A percentile compares a stretch with the other conserved stretches of the same genome.
phyloP scores from a whole-genome alignment of 2,888 invertebrate genomes.

The Cepaea hortensis region DNA sequence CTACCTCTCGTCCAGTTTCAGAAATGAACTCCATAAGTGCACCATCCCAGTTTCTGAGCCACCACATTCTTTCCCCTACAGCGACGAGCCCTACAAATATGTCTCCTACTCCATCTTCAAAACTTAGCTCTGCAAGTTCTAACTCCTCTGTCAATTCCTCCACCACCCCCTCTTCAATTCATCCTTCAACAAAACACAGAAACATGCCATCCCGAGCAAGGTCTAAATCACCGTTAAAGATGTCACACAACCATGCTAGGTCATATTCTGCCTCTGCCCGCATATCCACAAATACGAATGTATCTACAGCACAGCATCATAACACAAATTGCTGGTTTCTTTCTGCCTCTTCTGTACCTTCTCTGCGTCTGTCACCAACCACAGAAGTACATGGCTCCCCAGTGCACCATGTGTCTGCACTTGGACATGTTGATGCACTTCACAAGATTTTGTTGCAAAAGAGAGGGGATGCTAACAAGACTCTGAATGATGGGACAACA shows the following conservation, averaged over 20 bases:
- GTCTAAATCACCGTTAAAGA: constrained; percentile 31
- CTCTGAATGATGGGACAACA: constrained; percentile 67
- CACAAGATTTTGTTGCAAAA: constrained; percentile 60
- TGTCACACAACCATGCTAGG: constrained; percentile 28
- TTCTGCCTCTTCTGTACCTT: constrained; percentile 3
- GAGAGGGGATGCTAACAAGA: constrained; percentile 63
- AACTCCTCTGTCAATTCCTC: neutral
- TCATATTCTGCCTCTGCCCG: constrained; percentile 39
- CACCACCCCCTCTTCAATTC: neutral
- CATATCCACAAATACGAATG: neutral
- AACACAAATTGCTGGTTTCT: constrained; percentile 11
- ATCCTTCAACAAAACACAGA: constrained; percentile 24
- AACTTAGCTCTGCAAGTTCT: neutral
- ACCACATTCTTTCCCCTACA: constrained; percentile 4
- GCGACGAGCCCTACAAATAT: neutral
- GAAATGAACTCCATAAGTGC: neutral
- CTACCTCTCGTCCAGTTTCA: neutral
- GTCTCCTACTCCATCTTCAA: neutral
- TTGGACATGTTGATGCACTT: constrained; percentile 61
- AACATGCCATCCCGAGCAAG: constrained; percentile 27
- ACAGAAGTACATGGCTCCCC: constrained; percentile 58
- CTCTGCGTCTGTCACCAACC: constrained; percentile 35
- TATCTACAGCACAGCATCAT: neutral
- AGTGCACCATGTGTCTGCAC: constrained; percentile 64
- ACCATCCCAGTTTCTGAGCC: neutral